Base-by-base conservation (phyloP, 2,113 vertebrate genomes). In the Nerophis lumbriciformis region DNA sequence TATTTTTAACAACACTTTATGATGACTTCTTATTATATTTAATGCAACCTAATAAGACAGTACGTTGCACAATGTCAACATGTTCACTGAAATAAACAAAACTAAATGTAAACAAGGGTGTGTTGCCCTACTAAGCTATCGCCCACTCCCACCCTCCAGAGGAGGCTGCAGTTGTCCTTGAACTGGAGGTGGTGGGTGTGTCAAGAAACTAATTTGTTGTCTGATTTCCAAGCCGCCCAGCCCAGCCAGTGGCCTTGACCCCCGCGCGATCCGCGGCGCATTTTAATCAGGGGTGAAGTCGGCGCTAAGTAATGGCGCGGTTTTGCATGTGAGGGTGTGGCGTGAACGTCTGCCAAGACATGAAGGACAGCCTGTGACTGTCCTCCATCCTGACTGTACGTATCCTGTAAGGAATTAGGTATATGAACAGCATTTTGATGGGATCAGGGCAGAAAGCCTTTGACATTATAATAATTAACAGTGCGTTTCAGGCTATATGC, bases 181-280 rank as follows among this genome's bases (percentile, higher is more conserved):
- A 85, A 75, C 78, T 54, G 4, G 54, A 57, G 37, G 36, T 51
- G 68, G 81, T 57, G 39, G 38, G 39, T 44, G 55, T 57, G 78
- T 87, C 81, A 78, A 73, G 68, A 85, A 89, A 84, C 66, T 70
- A 81, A 87, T 88, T 85, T 87, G 82, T 82, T 77, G 76, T 78
- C 70, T 82, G 81, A 78, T 87, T 88, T 84, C 47, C 61, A 70
- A 63, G 56, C 69, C 59, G 72, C 71, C 66, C 71, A 50, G 62
- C 56, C 58, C 54, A 76, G 79, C 71, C 78, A 71, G 48, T 52
- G 75, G 61, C 84, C 77, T 63, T 2, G 58, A 80, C 85, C 83
- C 83, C 51, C 56, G 37, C 11, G 49, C 0, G 61, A 73, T 72
- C 21, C 5, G 47, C 49, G 65, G 63, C 75, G 84, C 85, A 89